Evolutionary conservation across 1,140 invertebrate species (phyloP), one percentile per base, ranked within the genome.

Genomic region (Brachionus manjavacas): DNA sequence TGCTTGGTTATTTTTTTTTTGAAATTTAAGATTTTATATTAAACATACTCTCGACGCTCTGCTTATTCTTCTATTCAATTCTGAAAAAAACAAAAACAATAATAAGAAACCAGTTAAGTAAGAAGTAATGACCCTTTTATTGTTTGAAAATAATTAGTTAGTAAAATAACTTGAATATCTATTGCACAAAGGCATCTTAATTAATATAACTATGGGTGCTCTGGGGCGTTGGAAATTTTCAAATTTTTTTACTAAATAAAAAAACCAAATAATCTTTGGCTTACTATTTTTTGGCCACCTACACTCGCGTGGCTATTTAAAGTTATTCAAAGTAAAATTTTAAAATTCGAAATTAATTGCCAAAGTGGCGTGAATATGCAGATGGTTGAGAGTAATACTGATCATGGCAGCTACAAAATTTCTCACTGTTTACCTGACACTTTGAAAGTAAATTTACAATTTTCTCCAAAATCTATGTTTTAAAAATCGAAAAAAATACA

Each of bases 401-500:
- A n/a, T 55, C 16, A 55, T 55, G 16, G 14, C 0, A 35, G 31
- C 23, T 23, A 8, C 14, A 55, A 55, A 55, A 49, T 14, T 14
- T 52, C 1, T 9, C 16, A 60, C 52, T 60, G 52, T 60, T 60
- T 60, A 23, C 52, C 52, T 60, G 16, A 72, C n/a, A 72, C n/a
- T 16, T 14, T 9, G 25, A n/a, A 68, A 14, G 12, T n/a, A 31
- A 68, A 68, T 16, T 41, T 72, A 16, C 39, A 16, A 16, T 35
- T 39, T 41, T 41, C 16, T 41, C 2, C n/a, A 41, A 72, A 72
- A 72, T 41, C 16, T 41, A 8, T n/a, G 35, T 72, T 16, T 72
- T 72, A 72, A 72, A 14, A 43, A 41, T 72, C 31, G 68, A 72
- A 72, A 72, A n/a, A 41, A 72, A 41, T 72, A 39, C 68, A 39